Percentiles rank a stretch among this genome's conserved stretches.
phyloP scores from a whole-genome alignment of 2,888 invertebrate genomes.

The Chironomus tentans region DNA sequence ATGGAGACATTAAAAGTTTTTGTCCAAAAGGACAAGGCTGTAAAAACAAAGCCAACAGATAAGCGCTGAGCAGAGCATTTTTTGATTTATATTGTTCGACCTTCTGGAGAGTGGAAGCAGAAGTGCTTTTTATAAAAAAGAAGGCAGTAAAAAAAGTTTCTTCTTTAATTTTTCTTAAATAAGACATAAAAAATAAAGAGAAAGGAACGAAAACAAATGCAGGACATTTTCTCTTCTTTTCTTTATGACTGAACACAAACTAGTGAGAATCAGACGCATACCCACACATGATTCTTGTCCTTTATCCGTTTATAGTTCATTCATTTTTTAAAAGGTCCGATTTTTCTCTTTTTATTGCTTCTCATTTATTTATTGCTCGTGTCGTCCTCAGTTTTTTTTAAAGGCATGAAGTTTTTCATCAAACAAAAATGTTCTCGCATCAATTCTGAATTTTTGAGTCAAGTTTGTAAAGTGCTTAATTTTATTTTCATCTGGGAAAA shows the following conservation, averaged over 20 bases:
- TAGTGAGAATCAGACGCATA: neutral
- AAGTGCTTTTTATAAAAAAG: neutral
- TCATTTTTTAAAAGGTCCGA: slow-evolving; percentile 19
- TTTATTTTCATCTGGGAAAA: too few species aligned
- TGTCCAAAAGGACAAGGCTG: neutral
- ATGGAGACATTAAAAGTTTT: slow-evolving; percentile 5
- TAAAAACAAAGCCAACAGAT: neutral
- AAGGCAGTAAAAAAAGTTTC: neutral
- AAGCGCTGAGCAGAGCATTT: slow-evolving; percentile 6
- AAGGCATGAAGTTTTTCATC: neutral
- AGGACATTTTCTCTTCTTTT: neutral
- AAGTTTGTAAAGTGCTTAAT: too few species aligned
- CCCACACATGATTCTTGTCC: neutral
- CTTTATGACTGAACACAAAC: neutral
- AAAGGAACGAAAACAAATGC: neutral
- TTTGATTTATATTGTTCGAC: slow-evolving; percentile 3
- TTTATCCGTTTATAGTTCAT: slow-evolving; percentile 16
- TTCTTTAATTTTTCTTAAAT: neutral
- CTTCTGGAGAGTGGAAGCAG: neutral
- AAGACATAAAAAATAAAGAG: neutral
- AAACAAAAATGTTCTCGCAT: neutral
- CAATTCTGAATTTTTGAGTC: too few species aligned
- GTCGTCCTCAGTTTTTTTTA: neutral
- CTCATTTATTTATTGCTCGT: neutral
- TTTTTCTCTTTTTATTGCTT: slow-evolving; percentile 1